Conservation (phyloP, 2,113 vertebrate genomes). For the Oncorhynchus clarkii region DNA sequence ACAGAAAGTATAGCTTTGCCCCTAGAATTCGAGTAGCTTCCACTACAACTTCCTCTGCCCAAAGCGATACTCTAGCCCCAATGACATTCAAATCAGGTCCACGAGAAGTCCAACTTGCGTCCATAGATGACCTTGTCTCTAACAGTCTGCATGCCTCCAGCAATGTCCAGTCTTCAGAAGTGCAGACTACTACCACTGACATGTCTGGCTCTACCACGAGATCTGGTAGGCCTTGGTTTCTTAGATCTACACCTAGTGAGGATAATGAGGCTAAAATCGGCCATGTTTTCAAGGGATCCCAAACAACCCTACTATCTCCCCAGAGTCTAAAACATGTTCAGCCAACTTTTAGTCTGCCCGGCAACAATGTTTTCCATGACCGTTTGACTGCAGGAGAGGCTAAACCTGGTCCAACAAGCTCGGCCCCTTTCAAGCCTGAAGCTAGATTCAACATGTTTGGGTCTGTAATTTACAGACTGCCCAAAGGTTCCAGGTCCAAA, state of each 20-base stretch:
- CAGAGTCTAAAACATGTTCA: not conserved
- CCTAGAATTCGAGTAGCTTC: constrained; percentile 1
- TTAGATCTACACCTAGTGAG: not conserved
- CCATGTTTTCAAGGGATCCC: not conserved
- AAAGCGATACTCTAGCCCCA: not conserved
- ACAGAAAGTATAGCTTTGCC: constrained; percentile 50
- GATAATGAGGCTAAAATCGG: not conserved
- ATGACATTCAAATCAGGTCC: not conserved
- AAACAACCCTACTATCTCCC: not conserved
- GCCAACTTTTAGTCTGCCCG: not conserved
- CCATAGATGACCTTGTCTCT: not conserved
- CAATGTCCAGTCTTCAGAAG: not conserved
- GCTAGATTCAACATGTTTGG: no score
- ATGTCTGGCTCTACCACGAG: not conserved
- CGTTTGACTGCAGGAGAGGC: no score
- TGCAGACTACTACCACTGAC: not conserved
- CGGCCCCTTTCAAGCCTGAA: no score
- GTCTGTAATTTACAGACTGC: no score
- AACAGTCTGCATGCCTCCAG: no score
- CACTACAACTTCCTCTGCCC: not conserved
- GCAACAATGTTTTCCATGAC: no score
- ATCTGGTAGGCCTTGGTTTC: not conserved
- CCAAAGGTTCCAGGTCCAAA: no score
- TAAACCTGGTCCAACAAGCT: no score
- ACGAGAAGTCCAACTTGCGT: not conserved